A percentile compares a stretch with the other conserved stretches of the same genome.
Conservation (phyloP, 2,888 invertebrate species). For the Trichogramma dendrolimi region DNA sequence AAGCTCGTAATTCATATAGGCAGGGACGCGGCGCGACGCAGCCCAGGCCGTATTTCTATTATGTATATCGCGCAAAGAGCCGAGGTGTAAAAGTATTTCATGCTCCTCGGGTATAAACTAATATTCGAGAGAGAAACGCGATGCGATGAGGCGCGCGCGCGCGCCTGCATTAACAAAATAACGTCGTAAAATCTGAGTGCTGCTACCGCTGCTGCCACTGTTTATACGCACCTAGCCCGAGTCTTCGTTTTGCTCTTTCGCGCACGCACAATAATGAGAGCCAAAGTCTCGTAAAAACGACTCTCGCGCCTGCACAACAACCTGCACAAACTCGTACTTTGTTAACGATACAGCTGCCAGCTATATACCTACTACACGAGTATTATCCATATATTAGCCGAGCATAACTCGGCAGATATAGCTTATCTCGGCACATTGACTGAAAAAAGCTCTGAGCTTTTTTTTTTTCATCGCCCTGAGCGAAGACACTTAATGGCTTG, state of each 20-base stretch:
- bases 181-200: constrained; percentile 49
- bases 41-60: not conserved
- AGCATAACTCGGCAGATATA: constrained; percentile 32
- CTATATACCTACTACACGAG: too few relatives aligned
- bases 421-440: constrained; percentile 35
- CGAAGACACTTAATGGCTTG: too few relatives aligned
- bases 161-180: constrained; percentile 50
- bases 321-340: too few relatives aligned
- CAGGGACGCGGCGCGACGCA: constrained; percentile 1
- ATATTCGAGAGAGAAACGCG: constrained; percentile 34
- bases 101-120: constrained; percentile 33
- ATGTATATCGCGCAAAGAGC: not conserved
- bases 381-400: not conserved
- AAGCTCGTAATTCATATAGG: not conserved
- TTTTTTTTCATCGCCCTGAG: too few relatives aligned
- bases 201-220: constrained; percentile 17
- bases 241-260: not conserved
- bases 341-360: too few relatives aligned
- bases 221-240: constrained; percentile 1
- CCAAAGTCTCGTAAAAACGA: not conserved
- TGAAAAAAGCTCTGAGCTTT: constrained; percentile 17
- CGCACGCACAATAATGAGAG: not conserved
- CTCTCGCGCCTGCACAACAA: constrained; percentile 3
- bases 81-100: constrained; percentile 43
- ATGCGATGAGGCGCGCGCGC: constrained; percentile 29